Evolutionary conservation across 2,888 invertebrate species (phyloP).

Genomic region (Drymonia ruficornis): DNA sequence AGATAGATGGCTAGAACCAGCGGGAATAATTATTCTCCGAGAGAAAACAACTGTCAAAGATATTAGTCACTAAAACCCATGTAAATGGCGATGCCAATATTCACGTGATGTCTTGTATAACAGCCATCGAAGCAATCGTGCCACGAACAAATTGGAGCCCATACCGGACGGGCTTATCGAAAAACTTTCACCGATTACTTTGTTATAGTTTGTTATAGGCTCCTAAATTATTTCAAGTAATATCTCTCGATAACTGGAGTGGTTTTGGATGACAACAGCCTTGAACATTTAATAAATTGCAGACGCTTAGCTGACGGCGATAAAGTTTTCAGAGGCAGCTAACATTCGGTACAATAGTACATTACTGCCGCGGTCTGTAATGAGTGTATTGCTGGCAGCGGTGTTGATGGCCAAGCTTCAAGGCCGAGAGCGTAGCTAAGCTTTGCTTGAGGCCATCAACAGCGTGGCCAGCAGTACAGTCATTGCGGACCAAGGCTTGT

Average conservation of each 20-base stretch:
- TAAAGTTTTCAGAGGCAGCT: too few relatives aligned
- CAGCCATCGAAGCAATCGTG: constrained; percentile 54
- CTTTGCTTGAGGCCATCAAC: too few relatives aligned
- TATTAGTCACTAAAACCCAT: constrained; percentile 1
- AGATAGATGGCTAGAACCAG: background rate
- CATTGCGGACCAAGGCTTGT: too few relatives aligned
- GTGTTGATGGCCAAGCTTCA: too few relatives aligned
- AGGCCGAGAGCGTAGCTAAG: too few relatives aligned
- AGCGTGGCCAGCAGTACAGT: too few relatives aligned
- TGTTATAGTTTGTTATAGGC: constrained; percentile 26
- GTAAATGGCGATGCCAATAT: background rate
- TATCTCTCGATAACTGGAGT: constrained; percentile 15
- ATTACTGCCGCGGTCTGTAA: too few relatives aligned
- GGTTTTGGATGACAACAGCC: constrained; percentile 7
- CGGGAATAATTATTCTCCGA: background rate
- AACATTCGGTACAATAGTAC: too few relatives aligned
- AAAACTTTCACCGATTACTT: constrained; percentile 54
- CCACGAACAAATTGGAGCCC: constrained; percentile 53
- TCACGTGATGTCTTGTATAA: constrained; percentile 8
- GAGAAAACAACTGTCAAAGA: background rate
- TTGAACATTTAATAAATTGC: too few relatives aligned
- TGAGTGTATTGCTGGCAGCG: too few relatives aligned
- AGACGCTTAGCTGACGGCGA: too few relatives aligned
- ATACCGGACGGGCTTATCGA: constrained; percentile 60
- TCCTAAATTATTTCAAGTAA: constrained; percentile 38